A percentile compares a stretch with the other conserved stretches of the same genome.
Conservation (phyloP, 2,797 vertebrate genomes). For the Nyctalus aviator region DNA sequence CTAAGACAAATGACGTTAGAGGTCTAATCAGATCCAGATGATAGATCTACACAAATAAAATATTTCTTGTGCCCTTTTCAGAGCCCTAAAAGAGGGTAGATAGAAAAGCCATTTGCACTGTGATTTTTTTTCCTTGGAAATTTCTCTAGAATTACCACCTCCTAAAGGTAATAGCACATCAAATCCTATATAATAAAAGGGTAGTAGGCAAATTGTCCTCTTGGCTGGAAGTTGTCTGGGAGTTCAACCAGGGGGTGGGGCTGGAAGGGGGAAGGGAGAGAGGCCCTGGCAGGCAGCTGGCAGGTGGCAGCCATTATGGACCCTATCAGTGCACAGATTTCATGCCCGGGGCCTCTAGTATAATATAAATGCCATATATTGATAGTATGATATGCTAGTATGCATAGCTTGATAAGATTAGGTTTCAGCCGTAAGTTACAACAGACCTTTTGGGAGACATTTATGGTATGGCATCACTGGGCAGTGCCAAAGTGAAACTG, state of each 20-base stretch:
- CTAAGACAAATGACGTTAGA: not conserved
- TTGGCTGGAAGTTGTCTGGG: no score
- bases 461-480: not conserved
- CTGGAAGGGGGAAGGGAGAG: no score
- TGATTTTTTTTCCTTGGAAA: not conserved
- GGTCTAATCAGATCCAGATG: not conserved
- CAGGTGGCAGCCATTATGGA: no score
- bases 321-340: no score
- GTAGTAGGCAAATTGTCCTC: no score
- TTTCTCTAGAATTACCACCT: not conserved
- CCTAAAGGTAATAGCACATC: not conserved
- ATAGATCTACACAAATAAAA: not conserved
- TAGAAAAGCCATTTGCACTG: not conserved
- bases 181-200: not conserved
- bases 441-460: not conserved
- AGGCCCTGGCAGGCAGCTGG: no score
- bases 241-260: no score
- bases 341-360: no score
- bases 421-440: not conserved
- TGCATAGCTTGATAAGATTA: not conserved
- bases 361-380: not conserved
- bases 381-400: not conserved
- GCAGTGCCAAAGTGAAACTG: not conserved
- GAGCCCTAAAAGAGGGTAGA: not conserved
- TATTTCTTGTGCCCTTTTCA: not conserved